Evolutionary conservation across 2,888 invertebrate species (phyloP).

Genomic region (Odontocolon sp.): DNA sequence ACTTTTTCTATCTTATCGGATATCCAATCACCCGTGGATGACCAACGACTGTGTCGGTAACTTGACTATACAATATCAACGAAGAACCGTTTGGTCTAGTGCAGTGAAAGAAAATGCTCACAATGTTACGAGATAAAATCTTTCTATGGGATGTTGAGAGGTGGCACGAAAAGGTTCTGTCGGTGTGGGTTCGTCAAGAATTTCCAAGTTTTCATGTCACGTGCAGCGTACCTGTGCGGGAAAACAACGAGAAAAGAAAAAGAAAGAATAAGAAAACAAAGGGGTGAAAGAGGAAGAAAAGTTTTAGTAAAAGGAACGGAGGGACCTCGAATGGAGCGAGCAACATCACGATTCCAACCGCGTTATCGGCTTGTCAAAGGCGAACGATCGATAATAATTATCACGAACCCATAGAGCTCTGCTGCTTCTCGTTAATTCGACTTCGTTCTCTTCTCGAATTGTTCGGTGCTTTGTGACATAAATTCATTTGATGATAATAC

Average conservation of each 20-base stretch:
- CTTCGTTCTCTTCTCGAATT: not conserved
- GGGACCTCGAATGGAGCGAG: constrained; percentile 32
- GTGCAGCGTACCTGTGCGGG: constrained; percentile 63
- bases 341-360: constrained; percentile 42
- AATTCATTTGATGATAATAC: not conserved
- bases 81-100: not conserved
- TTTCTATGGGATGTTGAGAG: not conserved
- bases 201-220: constrained; percentile 68
- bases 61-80: not conserved
- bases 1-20: too few species aligned
- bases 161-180: not conserved
- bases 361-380: constrained; percentile 49
- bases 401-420: not conserved
- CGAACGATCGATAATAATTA: constrained; percentile 39
- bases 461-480: not conserved
- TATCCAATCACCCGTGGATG: too few species aligned
- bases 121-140: constrained; percentile 15
- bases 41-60: not conserved
- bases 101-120: constrained; percentile 18
- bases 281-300: constrained; percentile 12
- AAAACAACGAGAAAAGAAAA: constrained; percentile 35
- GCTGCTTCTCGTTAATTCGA: not conserved
- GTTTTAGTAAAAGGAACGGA: constrained; percentile 19
- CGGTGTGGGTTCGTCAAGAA: constrained; percentile 41
- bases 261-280: not conserved